These are phyloP conservation scores for Neomonachus schauinslandi DNA, from an alignment of 2,113 vertebrate species.

Conservation along the genomic window DNA sequence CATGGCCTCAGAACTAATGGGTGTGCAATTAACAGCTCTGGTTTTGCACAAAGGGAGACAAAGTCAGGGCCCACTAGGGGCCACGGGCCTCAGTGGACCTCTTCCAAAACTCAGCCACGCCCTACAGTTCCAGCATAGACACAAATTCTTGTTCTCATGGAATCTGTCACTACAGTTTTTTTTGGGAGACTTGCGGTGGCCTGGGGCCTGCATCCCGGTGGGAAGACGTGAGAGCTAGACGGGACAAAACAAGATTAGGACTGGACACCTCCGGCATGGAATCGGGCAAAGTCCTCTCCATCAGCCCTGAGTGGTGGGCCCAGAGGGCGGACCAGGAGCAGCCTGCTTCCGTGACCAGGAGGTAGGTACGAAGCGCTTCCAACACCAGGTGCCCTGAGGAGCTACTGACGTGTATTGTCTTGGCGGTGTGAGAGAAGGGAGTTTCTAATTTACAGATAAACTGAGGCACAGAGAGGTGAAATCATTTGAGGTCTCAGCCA, in stretches of 20 bases:
- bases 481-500: not conserved
- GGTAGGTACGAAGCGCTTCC: no score
- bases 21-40: not conserved
- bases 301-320: rapidly evolving
- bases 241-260: not conserved
- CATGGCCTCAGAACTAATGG: not conserved
- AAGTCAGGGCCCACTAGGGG: not conserved
- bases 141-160: not conserved
- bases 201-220: not conserved
- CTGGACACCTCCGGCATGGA: not conserved
- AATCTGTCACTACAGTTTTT: not conserved
- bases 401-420: not conserved
- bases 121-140: not conserved
- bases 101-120: not conserved
- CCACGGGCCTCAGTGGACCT: not conserved
- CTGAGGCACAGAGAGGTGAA: not conserved
- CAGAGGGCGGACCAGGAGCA: no score
- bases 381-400: not conserved
- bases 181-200: not conserved
- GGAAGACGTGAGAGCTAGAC: not conserved
- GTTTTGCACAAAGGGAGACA: not conserved
- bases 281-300: no score
- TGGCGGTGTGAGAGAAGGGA: not conserved
- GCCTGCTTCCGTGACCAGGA: not conserved
- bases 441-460: not conserved